Conservation (phyloP, 2,888 invertebrate species). For the Dascillus cervinus region DNA sequence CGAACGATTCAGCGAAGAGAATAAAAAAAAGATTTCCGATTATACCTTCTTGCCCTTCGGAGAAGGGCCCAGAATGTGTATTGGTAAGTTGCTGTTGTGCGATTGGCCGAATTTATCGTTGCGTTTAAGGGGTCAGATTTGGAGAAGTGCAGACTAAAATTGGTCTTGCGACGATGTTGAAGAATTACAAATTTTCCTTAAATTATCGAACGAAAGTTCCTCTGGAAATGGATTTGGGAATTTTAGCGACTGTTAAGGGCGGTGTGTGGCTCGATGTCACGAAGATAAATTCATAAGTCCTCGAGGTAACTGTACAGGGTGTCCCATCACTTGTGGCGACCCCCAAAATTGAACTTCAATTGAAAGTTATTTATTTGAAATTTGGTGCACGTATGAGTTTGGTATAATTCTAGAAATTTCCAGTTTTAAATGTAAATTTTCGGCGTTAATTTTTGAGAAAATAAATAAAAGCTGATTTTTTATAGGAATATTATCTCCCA, state of each 20-base stretch:
- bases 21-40: conserved; percentile 17
- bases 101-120: background rate
- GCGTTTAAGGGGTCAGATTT: conserved; percentile 17
- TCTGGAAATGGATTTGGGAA: conserved; percentile 11
- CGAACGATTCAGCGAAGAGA: conserved; percentile 25
- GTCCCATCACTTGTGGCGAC: too few relatives aligned
- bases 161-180: conserved; percentile 10
- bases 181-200: conserved; percentile 13
- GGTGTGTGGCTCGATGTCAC: conserved; percentile 12
- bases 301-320: too few relatives aligned
- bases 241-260: conserved; percentile 10
- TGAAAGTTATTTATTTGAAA: too few relatives aligned
- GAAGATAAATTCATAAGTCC: conserved; percentile 3
- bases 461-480: too few relatives aligned
- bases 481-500: too few relatives aligned
- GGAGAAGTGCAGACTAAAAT: conserved; percentile 18
- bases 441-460: too few relatives aligned
- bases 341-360: too few relatives aligned
- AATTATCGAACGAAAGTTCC: conserved; percentile 13
- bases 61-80: conserved; percentile 27
- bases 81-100: conserved; percentile 20
- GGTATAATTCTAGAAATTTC: too few relatives aligned
- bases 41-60: conserved; percentile 27
- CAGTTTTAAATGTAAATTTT: too few relatives aligned
- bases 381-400: too few relatives aligned